Conservation (phyloP, 23 tunicate genomes). For the Ciona savignyi region DNA sequence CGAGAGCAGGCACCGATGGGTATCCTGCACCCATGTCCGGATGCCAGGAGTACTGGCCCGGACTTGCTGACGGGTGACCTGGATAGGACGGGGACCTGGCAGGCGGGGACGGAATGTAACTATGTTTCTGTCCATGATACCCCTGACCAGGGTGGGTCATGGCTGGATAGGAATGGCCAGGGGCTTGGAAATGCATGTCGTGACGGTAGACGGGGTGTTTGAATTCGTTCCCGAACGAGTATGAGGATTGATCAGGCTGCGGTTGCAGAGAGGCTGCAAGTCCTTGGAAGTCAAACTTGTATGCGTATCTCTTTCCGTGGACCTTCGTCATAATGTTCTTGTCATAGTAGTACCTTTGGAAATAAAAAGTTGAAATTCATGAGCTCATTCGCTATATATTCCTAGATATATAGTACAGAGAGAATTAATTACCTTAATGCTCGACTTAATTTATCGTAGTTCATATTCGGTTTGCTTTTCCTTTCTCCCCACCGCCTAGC, state of each 20-base stretch:
- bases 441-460: slow-evolving; percentile 96
- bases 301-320: slow-evolving; percentile 99
- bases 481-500: slow-evolving; percentile 98
- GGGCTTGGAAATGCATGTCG: slow-evolving; percentile 42
- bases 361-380: neutral
- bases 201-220: slow-evolving; percentile 50
- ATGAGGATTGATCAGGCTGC: slow-evolving; percentile 77
- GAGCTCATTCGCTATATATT: too few species aligned
- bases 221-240: slow-evolving; percentile 42
- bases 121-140: slow-evolving; percentile 35
- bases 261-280: slow-evolving; percentile 91
- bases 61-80: slow-evolving; percentile 26
- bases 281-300: slow-evolving; percentile 99
- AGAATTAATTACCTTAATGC: slow-evolving; percentile 65
- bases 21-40: slow-evolving; percentile 32
- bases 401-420: neutral
- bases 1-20: slow-evolving; percentile 59
- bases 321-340: slow-evolving; percentile 99
- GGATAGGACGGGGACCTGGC: slow-evolving; percentile 56
- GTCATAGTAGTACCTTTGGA: slow-evolving; percentile 94
- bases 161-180: slow-evolving; percentile 44
- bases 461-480: slow-evolving; percentile 99
- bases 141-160: slow-evolving; percentile 45
- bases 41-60: slow-evolving; percentile 51
- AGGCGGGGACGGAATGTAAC: slow-evolving; percentile 37